phyloP scores from a whole-genome alignment of 2,888 invertebrate genomes.

The Lochmaea capreae region DNA sequence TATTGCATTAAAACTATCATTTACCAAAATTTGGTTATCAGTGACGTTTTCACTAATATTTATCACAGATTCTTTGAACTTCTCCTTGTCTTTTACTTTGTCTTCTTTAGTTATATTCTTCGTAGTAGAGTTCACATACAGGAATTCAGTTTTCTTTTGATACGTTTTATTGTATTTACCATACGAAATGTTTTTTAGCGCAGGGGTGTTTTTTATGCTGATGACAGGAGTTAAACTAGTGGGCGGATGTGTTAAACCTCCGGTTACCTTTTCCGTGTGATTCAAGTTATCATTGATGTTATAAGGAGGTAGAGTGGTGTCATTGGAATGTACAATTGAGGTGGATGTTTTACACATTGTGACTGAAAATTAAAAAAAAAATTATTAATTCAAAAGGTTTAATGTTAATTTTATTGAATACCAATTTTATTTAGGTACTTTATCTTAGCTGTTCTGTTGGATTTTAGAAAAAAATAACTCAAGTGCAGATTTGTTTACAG shows the following conservation, averaged over 20 bases:
- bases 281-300: constrained; percentile 41
- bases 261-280: constrained; percentile 46
- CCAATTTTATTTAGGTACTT: too few species aligned
- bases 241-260: constrained; percentile 52
- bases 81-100: constrained; percentile 40
- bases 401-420: too few species aligned
- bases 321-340: constrained; percentile 50
- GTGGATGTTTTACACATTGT: constrained; percentile 45
- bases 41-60: constrained; percentile 55
- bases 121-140: constrained; percentile 42
- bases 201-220: constrained; percentile 36
- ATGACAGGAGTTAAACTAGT: constrained; percentile 44
- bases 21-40: constrained; percentile 52
- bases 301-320: constrained; percentile 41
- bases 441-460: too few species aligned
- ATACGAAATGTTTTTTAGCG: constrained; percentile 39
- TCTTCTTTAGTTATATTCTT: constrained; percentile 43
- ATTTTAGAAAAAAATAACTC: too few species aligned
- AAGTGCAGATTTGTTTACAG: too few species aligned
- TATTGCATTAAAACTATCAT: constrained; percentile 52
- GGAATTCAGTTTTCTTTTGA: constrained; percentile 47
- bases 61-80: constrained; percentile 62
- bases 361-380: constrained; percentile 49
- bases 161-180: constrained; percentile 48
- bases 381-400: not conserved